Percentiles rank a stretch among this genome's conserved stretches.
These are phyloP conservation scores for Sinhomidia bicolor DNA, from an alignment of 2,888 invertebrate genomes.

Conservation along the genomic window DNA sequence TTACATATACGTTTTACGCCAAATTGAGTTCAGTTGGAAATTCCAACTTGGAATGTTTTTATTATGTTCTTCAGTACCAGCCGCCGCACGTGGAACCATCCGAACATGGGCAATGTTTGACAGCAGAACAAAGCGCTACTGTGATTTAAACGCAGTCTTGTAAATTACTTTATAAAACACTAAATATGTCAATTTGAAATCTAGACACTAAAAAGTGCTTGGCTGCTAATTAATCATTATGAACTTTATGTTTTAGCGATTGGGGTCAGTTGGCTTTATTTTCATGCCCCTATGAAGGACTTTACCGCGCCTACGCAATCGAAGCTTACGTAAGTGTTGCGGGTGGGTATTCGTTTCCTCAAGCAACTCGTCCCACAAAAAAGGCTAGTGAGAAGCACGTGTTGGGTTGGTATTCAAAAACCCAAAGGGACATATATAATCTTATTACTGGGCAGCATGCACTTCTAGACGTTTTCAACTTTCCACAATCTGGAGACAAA, in stretches of 20 bases:
- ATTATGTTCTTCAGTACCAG: not conserved
- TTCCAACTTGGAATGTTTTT: not conserved
- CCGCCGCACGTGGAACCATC: not conserved
- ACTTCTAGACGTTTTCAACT: not conserved
- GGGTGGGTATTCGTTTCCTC: not conserved
- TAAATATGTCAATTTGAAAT: not conserved
- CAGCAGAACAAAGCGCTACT: not conserved
- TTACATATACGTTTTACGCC: too few species aligned
- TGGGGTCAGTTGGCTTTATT: conserved; percentile 56
- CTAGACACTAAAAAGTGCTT: not conserved
- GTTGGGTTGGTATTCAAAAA: not conserved
- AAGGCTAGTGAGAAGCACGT: not conserved
- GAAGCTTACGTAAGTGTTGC: not conserved
- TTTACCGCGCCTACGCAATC: conserved; percentile 52
- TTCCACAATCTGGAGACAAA: not conserved
- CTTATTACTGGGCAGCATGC: not conserved
- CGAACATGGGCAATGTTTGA: conserved; percentile 64
- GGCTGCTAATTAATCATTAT: not conserved
- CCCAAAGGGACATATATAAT: not conserved
- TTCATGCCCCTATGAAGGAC: conserved; percentile 13
- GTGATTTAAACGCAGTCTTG: conserved; percentile 34
- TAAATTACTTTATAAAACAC: conserved; percentile 6
- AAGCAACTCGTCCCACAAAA: not conserved
- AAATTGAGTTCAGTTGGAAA: too few species aligned
- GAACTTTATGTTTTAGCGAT: conserved; percentile 39